Base-by-base conservation (phyloP, 2,113 vertebrate genomes). In the Cavia aperea region DNA sequence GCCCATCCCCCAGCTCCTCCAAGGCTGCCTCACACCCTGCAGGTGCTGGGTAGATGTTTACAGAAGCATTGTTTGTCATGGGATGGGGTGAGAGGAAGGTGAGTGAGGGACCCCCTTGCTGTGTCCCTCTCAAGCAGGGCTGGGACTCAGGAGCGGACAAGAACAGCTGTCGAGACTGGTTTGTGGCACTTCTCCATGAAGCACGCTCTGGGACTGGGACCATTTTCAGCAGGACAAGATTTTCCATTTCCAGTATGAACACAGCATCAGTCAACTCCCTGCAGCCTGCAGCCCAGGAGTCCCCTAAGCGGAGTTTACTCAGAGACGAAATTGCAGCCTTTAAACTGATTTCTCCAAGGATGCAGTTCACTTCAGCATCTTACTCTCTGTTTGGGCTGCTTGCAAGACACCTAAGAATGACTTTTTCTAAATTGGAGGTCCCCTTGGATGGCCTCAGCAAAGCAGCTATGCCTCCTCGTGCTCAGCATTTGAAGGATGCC, bases 311-410 rank as follows among this genome's bases (percentile, higher is more conserved):
- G 93, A 92, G 33, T 93, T 96, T 92, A 60, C 90, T 92, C 60
- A 62, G 39, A 65, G 93, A 81, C 87, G 66, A 93, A 97, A 97
- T 91, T 90, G 94, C 91, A 96, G 94, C 81, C 89, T 84, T 88
- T 86, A 89, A 77, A 72, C 87, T 95, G 88, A 96, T 97, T 97
- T 97, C 96, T 97, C 97, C 66, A 68, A 95, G 96, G 97, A 95
- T 4, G 2, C 1, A 0, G 92, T 77, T 97, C 94, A 87, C 96
- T 95, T 94, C 78, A 51, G 72, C 90, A 66, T 26, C 82, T 92
- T 88, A 26, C 73, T 94, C 62, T 85, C 88, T 54, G 0, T 91
- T 79, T 18, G 23, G 36, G 79, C 88, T 90, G 91, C 87, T 94
- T 92, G 86, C 33, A 49, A 88, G 88, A 75, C 92, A 93, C 87